These are phyloP conservation scores for Drosophila littoralis DNA, from an alignment of 1,140 invertebrate species.

Conservation along the genomic window DNA sequence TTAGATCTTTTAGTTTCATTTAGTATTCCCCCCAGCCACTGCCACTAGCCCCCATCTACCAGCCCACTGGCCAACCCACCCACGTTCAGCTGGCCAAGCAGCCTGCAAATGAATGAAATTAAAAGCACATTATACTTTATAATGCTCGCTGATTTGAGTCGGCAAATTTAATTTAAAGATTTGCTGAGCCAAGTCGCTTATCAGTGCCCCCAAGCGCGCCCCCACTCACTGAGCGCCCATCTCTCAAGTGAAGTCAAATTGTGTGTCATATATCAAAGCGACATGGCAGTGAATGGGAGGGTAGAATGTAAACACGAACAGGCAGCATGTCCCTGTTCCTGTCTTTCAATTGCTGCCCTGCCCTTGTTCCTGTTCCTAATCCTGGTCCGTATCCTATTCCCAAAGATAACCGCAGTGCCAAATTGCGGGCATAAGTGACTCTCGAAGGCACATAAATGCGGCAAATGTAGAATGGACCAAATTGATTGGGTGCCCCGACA, in stretches of 20 bases:
- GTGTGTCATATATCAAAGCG: constrained; percentile 53
- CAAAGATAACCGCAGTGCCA: constrained; percentile 73
- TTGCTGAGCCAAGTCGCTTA: constrained; percentile 48
- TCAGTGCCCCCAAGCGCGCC: constrained; percentile 2
- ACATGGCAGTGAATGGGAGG: neutral
- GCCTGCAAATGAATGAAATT: constrained; percentile 83
- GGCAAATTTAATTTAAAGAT: constrained; percentile 78
- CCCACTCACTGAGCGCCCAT: neutral
- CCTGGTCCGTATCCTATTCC: constrained; percentile 20
- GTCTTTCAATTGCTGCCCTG: neutral
- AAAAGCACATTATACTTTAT: constrained; percentile 82
- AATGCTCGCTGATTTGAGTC: constrained; percentile 75
- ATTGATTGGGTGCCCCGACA: constrained; percentile 57
- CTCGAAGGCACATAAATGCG: constrained; percentile 68
- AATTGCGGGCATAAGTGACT: constrained; percentile 81
- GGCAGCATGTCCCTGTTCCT: neutral
- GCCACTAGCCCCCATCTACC: neutral
- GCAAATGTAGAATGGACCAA: constrained; percentile 44
- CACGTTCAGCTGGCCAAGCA: constrained; percentile 6
- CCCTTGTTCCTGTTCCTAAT: neutral
- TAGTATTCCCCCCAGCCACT: constrained; percentile 16
- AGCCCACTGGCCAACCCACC: neutral
- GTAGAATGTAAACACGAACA: neutral
- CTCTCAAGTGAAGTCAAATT: constrained; percentile 14
- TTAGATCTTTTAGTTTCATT: constrained; percentile 79